Evolutionary conservation across 1,140 invertebrate species (phyloP).

Genomic region (Drosophila willistoni): DNA sequence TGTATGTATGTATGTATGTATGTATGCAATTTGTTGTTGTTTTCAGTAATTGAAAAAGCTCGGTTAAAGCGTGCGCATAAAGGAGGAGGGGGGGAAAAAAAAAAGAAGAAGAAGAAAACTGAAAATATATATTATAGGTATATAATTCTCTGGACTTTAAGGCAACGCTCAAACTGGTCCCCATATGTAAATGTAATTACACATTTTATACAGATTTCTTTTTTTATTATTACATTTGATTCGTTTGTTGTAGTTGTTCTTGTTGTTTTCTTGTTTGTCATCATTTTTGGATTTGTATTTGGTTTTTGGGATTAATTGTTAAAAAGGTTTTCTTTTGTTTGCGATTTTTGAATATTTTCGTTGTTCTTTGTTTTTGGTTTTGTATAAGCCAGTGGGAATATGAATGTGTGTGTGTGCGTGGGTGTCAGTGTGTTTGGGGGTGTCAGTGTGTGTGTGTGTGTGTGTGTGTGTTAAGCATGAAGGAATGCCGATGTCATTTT

Average conservation of each 20-base stretch:
- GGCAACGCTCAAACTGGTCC: constrained; percentile 76
- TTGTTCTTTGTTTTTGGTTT: background rate
- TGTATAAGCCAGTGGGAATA: background rate
- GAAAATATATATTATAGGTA: constrained; percentile 7
- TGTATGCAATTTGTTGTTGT: background rate
- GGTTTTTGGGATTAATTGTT: background rate
- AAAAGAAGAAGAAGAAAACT: background rate
- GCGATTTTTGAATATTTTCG: background rate
- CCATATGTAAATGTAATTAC: constrained; percentile 30
- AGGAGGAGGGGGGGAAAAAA: background rate
- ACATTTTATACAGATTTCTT: constrained; percentile 41
- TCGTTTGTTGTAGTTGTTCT: constrained; percentile 40
- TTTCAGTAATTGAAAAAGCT: constrained; percentile 45
- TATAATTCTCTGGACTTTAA: constrained; percentile 52
- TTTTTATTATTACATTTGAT: constrained; percentile 39
- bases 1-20: background rate
- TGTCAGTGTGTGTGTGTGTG: background rate
- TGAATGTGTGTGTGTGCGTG: background rate
- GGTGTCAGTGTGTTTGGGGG: no score
- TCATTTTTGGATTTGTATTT: background rate
- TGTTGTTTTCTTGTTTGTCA: constrained; percentile 12
- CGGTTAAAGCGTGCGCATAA: constrained; percentile 29
- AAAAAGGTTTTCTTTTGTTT: background rate
- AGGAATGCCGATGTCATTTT: no score
- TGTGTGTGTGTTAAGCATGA: no score